These are phyloP conservation scores for Ginglymostoma cirratum DNA, from an alignment of 2,113 vertebrate species.

Conservation along the genomic window DNA sequence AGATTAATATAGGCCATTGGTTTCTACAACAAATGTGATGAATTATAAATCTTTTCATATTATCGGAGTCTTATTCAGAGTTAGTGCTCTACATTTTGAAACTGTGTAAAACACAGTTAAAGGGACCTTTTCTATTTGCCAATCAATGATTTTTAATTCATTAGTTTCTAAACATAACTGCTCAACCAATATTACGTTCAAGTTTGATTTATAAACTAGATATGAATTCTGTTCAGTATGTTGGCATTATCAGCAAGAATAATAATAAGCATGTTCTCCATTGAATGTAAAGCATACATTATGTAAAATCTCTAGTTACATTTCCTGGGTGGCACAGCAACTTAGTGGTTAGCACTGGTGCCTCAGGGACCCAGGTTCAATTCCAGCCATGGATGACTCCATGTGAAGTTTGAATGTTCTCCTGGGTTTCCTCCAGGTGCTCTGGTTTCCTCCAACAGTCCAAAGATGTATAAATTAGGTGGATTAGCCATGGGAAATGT, in stretches of 20 bases:
- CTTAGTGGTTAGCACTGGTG: no score
- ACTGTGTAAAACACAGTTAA: not conserved
- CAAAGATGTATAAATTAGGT: no score
- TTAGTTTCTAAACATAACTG: not conserved
- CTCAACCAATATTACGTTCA: not conserved
- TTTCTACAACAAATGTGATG: constrained; percentile 24
- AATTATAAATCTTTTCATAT: constrained; percentile 15
- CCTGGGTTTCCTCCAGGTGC: no score
- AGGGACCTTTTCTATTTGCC: not conserved
- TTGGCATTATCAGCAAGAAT: not conserved
- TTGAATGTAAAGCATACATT: not conserved
- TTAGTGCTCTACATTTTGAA: not conserved
- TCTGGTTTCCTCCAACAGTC: no score
- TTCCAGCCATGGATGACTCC: no score
- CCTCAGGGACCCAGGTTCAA: no score
- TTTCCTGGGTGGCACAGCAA: not conserved
- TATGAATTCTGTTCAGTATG: not conserved
- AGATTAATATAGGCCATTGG: constrained; percentile 9
- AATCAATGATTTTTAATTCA: not conserved
- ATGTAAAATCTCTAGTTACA: not conserved
- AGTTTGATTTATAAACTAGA: not conserved
- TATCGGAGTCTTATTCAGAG: not conserved
- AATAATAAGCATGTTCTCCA: not conserved
- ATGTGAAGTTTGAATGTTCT: no score
- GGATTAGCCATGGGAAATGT: no score